These are phyloP conservation scores for Temnothorax unifasciatus DNA, from an alignment of 2,888 invertebrate species.

Conservation along the genomic window DNA sequence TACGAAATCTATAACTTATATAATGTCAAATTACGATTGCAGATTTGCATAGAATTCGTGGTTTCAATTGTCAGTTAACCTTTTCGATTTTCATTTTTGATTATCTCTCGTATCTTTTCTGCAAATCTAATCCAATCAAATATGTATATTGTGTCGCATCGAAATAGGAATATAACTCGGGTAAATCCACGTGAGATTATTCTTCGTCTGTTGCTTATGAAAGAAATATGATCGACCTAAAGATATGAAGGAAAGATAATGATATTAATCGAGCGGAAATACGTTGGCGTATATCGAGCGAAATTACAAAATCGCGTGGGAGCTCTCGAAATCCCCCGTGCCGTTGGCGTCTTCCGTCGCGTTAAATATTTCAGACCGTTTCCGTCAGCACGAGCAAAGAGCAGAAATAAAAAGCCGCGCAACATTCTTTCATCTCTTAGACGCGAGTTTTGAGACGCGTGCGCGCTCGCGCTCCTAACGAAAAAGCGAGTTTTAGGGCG, in stretches of 20 bases:
- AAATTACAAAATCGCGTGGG: conserved; percentile 29
- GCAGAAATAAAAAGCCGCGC: conserved; percentile 32
- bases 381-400: conserved; percentile 24
- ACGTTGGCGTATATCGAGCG: conserved; percentile 1
- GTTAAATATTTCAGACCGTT: conserved; percentile 42
- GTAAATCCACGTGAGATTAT: neutral
- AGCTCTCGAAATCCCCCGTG: conserved; percentile 18
- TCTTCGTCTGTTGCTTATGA: neutral
- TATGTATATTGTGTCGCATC: neutral
- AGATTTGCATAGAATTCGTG: neutral
- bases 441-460: neutral
- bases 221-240: conserved; percentile 20
- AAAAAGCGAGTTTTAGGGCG: conserved; percentile 45
- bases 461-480: neutral
- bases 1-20: neutral
- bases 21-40: neutral
- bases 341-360: conserved; percentile 7
- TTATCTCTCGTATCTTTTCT: neutral
- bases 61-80: neutral
- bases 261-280: conserved; percentile 32
- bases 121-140: neutral
- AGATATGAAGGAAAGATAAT: conserved; percentile 1
- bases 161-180: neutral
- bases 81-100: neutral
- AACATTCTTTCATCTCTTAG: conserved; percentile 51